Percentiles rank a stretch among this genome's conserved stretches.
Conservation (phyloP, 2,888 invertebrate species). For the Cephalotes varians region DNA sequence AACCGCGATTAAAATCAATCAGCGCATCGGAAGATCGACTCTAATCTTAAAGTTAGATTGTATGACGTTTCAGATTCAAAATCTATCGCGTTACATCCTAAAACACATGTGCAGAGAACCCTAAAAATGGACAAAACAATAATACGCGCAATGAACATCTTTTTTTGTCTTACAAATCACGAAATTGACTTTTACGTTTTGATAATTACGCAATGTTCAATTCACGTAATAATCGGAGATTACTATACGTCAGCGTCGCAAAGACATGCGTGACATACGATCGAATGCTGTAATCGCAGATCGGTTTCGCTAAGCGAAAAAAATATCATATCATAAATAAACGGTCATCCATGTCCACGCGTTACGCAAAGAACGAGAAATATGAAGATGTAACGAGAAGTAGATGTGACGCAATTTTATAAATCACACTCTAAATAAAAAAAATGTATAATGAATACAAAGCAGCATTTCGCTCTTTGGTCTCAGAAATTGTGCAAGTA, state of each 20-base stretch:
- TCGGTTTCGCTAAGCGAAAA: neutral
- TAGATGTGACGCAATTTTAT: slow-evolving; percentile 17
- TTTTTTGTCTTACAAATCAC: slow-evolving; percentile 6
- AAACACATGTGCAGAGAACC: neutral
- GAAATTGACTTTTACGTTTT: slow-evolving; percentile 22
- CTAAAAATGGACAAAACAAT: neutral
- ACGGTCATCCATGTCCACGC: neutral
- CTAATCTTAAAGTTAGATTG: neutral
- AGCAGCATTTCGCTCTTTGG: neutral
- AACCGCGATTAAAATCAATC: neutral
- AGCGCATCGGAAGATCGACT: neutral
- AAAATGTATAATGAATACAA: neutral
- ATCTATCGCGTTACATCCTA: neutral
- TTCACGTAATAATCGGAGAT: slow-evolving; percentile 30
- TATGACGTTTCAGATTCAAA: neutral
- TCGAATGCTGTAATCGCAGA: slow-evolving; percentile 7
- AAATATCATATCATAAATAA: slow-evolving; percentile 13
- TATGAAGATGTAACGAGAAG: slow-evolving; percentile 8
- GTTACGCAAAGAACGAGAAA: neutral
- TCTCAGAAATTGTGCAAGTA: neutral
- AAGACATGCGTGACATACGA: slow-evolving; percentile 5
- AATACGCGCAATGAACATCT: neutral
- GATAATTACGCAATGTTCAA: slow-evolving; percentile 13
- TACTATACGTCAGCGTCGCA: slow-evolving; percentile 13
- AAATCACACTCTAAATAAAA: slow-evolving; percentile 6